Evolutionary conservation across 2,797 vertebrate genomes (phyloP), one percentile per base, ranked within the genome.

Genomic region (Ibycter americanus): DNA sequence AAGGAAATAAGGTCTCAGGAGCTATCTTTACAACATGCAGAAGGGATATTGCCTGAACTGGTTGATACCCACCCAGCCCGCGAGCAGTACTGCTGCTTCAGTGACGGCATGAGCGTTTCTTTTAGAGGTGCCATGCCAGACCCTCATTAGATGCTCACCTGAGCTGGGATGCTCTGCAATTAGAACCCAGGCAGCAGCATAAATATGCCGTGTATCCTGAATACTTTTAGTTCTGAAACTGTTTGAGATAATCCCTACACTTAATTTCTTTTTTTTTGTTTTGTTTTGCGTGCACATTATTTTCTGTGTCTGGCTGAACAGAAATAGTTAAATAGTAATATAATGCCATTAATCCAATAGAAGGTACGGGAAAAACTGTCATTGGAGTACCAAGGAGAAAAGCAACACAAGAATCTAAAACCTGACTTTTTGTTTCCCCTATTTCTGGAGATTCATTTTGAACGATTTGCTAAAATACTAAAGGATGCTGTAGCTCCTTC

Each of bases 1-100:
- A 65, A 93, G 88, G 83, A 97, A 96, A 96, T 90, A 92, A 94
- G 18, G 73, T 82, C 79, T 93, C 76, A 73, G 86, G 93, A 93
- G 58, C 82, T 71, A 83, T 94, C 89, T 92, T 80, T 85, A 16
- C 65, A 78, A 87, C 80, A 91, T 62, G 88, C 22, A 59, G 79
- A 72, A 77, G 42, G 62, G 47, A 93, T 96, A 90, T 89, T 93
- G 87, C 72, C 55, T 93, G 79, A 91, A 58, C 68, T 80, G 18
- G 68, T 86, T 83, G 86, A 80, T 91, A 77, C 79, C 65, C 68
- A 86, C 66, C 65, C 51, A 81, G 62, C 17, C 20, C 73, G 36
- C 23, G 52, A 90, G 40, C 63, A 87, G 27, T 47, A 38, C 12
- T 27, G 54, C 19, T 54, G 29, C 52, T 76, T 77, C 71, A 23